Percentiles rank a stretch among this genome's conserved stretches.
phyloP scores from a whole-genome alignment of 1,140 invertebrate species.

The Delia radicum region DNA sequence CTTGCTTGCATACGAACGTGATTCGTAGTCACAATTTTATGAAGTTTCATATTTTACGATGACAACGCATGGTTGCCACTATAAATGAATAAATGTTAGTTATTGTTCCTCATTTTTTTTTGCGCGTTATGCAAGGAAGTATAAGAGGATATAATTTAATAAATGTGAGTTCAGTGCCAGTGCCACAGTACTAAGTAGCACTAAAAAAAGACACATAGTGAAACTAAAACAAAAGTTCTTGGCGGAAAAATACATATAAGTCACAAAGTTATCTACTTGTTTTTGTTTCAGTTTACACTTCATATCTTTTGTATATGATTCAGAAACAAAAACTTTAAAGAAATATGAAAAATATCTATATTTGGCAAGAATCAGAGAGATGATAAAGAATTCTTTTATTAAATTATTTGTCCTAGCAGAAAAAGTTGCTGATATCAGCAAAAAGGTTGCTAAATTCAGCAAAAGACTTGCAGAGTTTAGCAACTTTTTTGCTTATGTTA shows the following conservation, averaged over 20 bases:
- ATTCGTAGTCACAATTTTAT: neutral
- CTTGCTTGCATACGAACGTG: neutral
- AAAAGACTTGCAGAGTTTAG: too few species aligned
- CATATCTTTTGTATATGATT: neutral
- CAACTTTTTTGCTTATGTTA: too few species aligned
- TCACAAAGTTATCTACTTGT: neutral
- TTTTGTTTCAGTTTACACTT: neutral
- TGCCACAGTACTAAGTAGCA: neutral
- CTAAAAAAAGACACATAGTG: neutral
- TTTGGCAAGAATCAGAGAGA: neutral
- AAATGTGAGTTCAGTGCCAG: neutral
- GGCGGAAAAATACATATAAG: neutral
- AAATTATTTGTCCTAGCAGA: neutral
- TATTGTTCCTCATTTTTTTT: neutral
- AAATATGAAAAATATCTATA: neutral
- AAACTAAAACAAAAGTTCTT: neutral
- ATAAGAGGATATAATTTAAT: neutral
- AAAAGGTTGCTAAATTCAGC: too few species aligned
- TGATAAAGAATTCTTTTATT: neutral
- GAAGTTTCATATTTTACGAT: conserved; percentile 5
- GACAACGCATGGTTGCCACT: neutral
- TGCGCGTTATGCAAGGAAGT: neutral
- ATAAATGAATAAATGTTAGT: neutral
- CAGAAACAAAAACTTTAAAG: neutral
- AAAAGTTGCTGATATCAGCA: too few species aligned